A percentile compares a stretch with the other conserved stretches of the same genome.
These are phyloP conservation scores for Zaprionus obscuricornis DNA, from an alignment of 2,888 invertebrate species.

Conservation along the genomic window DNA sequence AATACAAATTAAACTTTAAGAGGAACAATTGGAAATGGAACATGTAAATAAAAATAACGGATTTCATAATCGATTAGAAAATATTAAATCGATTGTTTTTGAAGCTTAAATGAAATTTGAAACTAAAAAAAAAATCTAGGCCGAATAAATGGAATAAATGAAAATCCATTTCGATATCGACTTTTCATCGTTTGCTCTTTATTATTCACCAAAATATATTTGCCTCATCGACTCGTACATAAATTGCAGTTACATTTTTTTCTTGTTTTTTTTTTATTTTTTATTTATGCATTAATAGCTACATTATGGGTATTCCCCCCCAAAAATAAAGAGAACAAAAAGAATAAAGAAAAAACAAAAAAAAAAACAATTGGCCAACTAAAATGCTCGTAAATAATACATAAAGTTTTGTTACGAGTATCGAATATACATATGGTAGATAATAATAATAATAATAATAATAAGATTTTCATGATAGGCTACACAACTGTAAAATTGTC, in stretches of 20 bases:
- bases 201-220: constrained; percentile 74
- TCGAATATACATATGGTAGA: constrained; percentile 22
- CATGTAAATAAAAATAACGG: too few relatives aligned
- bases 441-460: constrained; percentile 16
- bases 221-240: constrained; percentile 65
- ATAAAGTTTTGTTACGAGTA: constrained; percentile 35
- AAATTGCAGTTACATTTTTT: constrained; percentile 58
- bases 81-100: too few relatives aligned
- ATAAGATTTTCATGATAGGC: constrained; percentile 41
- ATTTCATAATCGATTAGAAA: too few relatives aligned
- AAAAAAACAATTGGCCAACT: constrained; percentile 67
- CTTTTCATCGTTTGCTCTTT: constrained; percentile 70
- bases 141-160: constrained; percentile 10
- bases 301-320: constrained; percentile 23
- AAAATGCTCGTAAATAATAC: constrained; percentile 49
- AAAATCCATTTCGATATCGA: constrained; percentile 29
- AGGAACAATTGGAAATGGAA: too few relatives aligned
- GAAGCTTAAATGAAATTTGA: too few relatives aligned
- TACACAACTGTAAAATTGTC: constrained; percentile 71
- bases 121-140: too few relatives aligned
- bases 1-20: too few relatives aligned
- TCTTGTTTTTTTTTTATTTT: neutral
- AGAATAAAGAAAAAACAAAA: too few relatives aligned
- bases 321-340: too few relatives aligned
- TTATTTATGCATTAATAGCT: constrained; percentile 20